Conservation (phyloP, 2,888 invertebrate species). For the Parasteatoda lunata region DNA sequence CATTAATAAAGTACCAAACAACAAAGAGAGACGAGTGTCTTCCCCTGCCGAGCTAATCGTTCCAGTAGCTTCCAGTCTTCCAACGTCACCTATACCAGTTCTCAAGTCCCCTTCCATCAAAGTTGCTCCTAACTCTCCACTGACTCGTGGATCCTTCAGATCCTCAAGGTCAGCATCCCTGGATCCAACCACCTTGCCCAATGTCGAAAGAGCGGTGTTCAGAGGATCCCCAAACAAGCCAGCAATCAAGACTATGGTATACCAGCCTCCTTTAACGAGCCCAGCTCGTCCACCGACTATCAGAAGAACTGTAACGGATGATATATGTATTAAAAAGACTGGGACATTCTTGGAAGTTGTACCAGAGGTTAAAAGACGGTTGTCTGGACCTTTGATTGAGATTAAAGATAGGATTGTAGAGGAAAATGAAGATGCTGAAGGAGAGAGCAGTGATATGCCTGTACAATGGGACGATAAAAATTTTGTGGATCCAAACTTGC, state of each 20-base stretch:
- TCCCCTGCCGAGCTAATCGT: slow-evolving; percentile 62
- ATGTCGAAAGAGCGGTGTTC: slow-evolving; percentile 4
- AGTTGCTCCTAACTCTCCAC: slow-evolving; percentile 49
- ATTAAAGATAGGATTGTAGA: slow-evolving; percentile 51
- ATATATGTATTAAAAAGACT: slow-evolving; percentile 44
- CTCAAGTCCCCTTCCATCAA: slow-evolving; percentile 56
- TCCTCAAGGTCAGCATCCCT: slow-evolving; percentile 52
- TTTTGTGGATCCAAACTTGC: slow-evolving; percentile 68
- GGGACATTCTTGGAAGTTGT: slow-evolving; percentile 49
- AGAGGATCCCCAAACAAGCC: slow-evolving; percentile 8
- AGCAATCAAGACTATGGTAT: slow-evolving; percentile 28
- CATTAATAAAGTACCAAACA: slow-evolving; percentile 24
- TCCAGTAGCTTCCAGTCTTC: slow-evolving; percentile 50
- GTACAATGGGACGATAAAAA: slow-evolving; percentile 70
- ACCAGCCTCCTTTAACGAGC: slow-evolving; percentile 18
- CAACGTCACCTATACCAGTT: slow-evolving; percentile 49
- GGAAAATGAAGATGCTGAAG: slow-evolving; percentile 40
- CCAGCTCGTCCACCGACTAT: neutral
- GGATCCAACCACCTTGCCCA: slow-evolving; percentile 53
- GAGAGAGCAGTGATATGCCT: slow-evolving; percentile 32
- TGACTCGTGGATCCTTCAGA: slow-evolving; percentile 48
- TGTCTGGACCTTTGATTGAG: slow-evolving; percentile 53
- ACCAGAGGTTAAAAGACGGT: slow-evolving; percentile 51
- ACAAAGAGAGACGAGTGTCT: slow-evolving; percentile 52
- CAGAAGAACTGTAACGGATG: slow-evolving; percentile 20